Evolutionary conservation across 2,797 vertebrate species (phyloP), one percentile per base, ranked within the genome.

Genomic region (Sylvia borin): DNA sequence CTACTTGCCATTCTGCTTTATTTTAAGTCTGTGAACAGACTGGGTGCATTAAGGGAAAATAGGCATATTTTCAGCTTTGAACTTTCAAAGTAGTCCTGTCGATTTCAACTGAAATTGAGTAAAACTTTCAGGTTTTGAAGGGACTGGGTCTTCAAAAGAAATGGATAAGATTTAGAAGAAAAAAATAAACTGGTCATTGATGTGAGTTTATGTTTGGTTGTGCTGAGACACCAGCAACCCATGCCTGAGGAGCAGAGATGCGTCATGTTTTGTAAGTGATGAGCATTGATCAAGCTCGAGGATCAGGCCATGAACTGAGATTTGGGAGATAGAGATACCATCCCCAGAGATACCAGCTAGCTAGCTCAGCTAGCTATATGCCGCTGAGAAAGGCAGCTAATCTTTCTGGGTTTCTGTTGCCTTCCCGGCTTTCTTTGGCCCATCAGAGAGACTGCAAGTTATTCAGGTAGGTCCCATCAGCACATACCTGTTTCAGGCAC

Each of bases 401-500:
- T 29, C 3, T 66, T 58, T 62, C 18, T 36, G 17, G 25, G 3
- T 50, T 89, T 89, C 65, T 80, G 51, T 36, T 70, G 51, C 34
- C 13, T 57, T 84, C 8, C 5, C 14, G 32, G 18, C 3, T 77
- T 65, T 45, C 24, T 54, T 45, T 61, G 43, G 22, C 14, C 9
- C 20, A 48, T 48, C 25, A 88, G 16, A 67, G 8, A 55, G 3
- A 26, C 36, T 60, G 32, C 24, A 47, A 74, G 14, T 26, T 62
- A 34, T 55, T 85, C 10, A 42, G 55, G 42, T 32, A 71, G 15
- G 31, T 67, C 21, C 38, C 10, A 27, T 42, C 16, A 34, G 22
- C 18, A 27, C 0, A 0, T 2, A 3, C 54, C 42, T 47, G 3
- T 67, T 60, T 78, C 1, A 3, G 25, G 5, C n/a, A 54, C 13